Evolutionary conservation across 2,888 invertebrate species (phyloP), one percentile per base, ranked within the genome.

Genomic region (Lepidonotus clava): DNA sequence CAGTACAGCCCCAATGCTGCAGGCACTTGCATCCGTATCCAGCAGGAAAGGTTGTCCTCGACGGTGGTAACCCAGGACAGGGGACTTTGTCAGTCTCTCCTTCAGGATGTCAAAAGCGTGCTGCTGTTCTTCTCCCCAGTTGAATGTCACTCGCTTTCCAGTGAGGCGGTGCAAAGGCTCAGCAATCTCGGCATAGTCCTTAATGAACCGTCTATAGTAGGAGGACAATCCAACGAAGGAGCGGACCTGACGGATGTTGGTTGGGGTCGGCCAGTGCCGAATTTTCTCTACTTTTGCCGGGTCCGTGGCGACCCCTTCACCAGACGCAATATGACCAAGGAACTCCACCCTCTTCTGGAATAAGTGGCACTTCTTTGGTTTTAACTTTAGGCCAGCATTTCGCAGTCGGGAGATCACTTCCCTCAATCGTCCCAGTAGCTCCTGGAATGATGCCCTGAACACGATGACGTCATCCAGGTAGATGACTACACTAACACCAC

Each of bases 381-480:
- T 24, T 24, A 90, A 51, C 71, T 89, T 88, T 28, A 89, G 53
- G 21, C 87, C 80, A 28, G 24, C 51, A 28, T 86, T 14, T 21
- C 66, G 56, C 6, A 89, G 61, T 40, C 88, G 77, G 1, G 77
- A 38, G 40, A 90, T 84, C 14, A 89, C 87, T 21, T 38, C 1
- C 28, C 86, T 67, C 41, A 89, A 38, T 18, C 88, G 77, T 32
- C 87, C 86, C 24, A 88, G 34, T 67, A 88, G 88, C 80, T 88
- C 85, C 32, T 87, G 86, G 51, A 85, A 87, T 14, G 85, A 80
- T 2, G 51, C 84, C n/a, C 84, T 85, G 46, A 87, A 89, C 40
- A 89, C 87, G 4, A 90, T 89, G 21, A 90, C n/a, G 71, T 90
- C 90, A 83, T 89, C 89, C 6, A 91, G 28, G 46, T 87, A 89